Conservation (phyloP, 2,888 invertebrate species). For the Diloba caeruleocephala region DNA sequence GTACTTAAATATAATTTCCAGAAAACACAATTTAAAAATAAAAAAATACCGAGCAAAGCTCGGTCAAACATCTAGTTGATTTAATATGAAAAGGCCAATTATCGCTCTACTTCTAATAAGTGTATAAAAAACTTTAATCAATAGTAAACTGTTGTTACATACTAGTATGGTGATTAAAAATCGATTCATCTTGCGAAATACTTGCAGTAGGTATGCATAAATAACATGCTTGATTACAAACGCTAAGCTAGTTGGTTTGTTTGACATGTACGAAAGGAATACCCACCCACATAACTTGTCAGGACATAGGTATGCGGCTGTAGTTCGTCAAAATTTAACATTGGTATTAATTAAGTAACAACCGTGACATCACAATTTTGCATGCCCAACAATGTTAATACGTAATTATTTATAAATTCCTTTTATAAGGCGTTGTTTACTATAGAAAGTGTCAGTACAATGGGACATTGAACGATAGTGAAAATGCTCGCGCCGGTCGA, state of each 20-base stretch:
- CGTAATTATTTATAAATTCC: conserved; percentile 65
- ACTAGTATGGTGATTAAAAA: no score
- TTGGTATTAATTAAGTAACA: conserved; percentile 52
- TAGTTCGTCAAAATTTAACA: conserved; percentile 25
- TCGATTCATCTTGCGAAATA: no score
- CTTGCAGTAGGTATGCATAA: no score
- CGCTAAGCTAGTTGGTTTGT: conserved; percentile 33
- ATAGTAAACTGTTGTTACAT: no score
- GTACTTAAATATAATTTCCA: no score
- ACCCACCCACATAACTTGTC: conserved; percentile 41
- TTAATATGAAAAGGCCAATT: no score
- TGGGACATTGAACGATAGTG: conserved; percentile 85
- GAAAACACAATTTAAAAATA: no score
- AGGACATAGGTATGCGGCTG: conserved; percentile 34
- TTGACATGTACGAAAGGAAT: conserved; percentile 36
- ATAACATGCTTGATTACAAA: conserved; percentile 15
- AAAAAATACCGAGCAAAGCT: no score
- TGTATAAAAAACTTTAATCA: no score
- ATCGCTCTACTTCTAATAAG: no score
- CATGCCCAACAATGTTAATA: conserved; percentile 53
- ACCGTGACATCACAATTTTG: conserved; percentile 59
- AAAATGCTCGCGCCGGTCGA: conserved; percentile 71
- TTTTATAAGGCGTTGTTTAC: conserved; percentile 69
- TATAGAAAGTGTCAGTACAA: conserved; percentile 84
- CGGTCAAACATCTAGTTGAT: no score